Percentiles rank a stretch among this genome's conserved stretches.
Evolutionary conservation across 2,888 invertebrate species (phyloP).

Genomic region (Gymnosoma rotundatum): DNA sequence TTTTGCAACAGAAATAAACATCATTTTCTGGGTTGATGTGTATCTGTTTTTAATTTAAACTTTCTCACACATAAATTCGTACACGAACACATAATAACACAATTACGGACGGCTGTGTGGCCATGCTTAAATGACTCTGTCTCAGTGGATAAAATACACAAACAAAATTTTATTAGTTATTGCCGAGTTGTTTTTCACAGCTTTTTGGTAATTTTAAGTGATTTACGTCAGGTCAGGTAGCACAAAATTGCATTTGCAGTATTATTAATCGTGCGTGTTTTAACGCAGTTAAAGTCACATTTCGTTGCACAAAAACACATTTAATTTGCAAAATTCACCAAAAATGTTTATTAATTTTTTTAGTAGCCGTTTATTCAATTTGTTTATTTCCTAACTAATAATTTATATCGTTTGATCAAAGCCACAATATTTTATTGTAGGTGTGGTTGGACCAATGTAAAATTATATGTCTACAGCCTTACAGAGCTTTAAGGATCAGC

Average conservation of each 20-base stretch:
- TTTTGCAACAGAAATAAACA: slow-evolving; percentile 22
- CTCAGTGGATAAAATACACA: neutral
- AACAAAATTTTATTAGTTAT: neutral
- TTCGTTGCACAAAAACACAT: neutral
- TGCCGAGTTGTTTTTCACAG: neutral
- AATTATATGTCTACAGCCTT: too few species aligned
- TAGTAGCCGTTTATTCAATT: too few species aligned
- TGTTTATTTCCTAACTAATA: too few species aligned
- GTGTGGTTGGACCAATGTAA: too few species aligned
- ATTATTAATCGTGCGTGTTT: neutral
- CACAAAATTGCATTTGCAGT: slow-evolving; percentile 55
- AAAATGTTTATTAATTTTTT: too few species aligned
- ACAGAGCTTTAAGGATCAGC: too few species aligned
- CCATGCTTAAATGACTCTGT: neutral
- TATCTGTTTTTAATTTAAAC: neutral
- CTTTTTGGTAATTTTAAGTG: slow-evolving; percentile 26
- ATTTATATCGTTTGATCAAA: too few species aligned
- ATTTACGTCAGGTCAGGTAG: slow-evolving; percentile 41
- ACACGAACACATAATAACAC: neutral
- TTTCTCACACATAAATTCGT: neutral
- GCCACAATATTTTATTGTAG: too few species aligned
- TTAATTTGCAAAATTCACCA: neutral
- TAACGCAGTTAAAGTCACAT: neutral
- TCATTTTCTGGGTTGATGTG: slow-evolving; percentile 4
- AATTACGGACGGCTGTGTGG: neutral